Conservation (phyloP, 2,888 invertebrate genomes). For the Subacronicta megacephala region DNA sequence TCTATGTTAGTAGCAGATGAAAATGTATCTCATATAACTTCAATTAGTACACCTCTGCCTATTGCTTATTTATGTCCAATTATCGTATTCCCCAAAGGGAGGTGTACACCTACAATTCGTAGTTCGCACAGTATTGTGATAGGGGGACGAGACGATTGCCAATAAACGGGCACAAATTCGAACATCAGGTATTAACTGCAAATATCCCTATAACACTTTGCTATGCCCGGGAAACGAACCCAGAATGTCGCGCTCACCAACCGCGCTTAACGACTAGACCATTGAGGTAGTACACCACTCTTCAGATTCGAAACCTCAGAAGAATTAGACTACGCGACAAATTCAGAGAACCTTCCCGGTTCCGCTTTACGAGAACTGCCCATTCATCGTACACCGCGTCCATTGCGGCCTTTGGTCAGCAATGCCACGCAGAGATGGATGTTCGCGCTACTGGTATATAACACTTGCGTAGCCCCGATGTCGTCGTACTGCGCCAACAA, state of each 20-base stretch:
- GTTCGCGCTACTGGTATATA: constrained; percentile 81
- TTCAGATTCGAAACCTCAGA: constrained; percentile 76
- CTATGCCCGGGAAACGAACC: too few relatives aligned
- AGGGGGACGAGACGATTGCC: too few relatives aligned
- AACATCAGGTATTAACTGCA: too few relatives aligned
- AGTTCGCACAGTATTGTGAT: too few relatives aligned
- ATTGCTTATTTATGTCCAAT: too few relatives aligned
- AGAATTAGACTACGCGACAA: constrained; percentile 59
- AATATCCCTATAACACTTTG: too few relatives aligned
- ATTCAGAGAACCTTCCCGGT: constrained; percentile 12
- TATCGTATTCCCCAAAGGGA: too few relatives aligned
- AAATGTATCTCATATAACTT: too few relatives aligned
- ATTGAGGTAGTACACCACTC: constrained; percentile 29
- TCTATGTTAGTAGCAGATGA: too few relatives aligned
- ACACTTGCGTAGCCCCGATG: constrained; percentile 83
- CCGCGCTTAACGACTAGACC: neutral
- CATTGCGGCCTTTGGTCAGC: constrained; percentile 53
- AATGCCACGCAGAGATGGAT: constrained; percentile 78
- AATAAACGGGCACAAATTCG: too few relatives aligned
- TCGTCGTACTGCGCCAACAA: constrained; percentile 81
- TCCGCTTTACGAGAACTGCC: constrained; percentile 6
- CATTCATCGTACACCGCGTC: constrained; percentile 28
- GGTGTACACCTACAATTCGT: too few relatives aligned
- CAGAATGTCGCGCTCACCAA: neutral
- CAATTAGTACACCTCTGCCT: too few relatives aligned